Base-by-base conservation (phyloP, 1,140 invertebrate species). In the Pseudobourletiella spinata region DNA sequence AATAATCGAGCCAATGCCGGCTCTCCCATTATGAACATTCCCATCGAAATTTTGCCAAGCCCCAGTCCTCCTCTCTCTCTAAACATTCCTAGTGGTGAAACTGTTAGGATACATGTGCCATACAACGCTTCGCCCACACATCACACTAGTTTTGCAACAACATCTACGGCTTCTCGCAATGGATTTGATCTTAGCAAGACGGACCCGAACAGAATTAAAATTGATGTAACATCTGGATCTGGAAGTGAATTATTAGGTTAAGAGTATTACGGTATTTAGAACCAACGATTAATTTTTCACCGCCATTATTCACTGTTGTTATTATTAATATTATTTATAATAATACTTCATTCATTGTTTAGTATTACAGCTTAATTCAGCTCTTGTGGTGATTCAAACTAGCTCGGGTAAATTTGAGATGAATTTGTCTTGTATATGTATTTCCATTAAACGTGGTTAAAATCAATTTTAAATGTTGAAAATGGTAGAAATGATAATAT, bases 101-200 rank as follows among this genome's bases (percentile, higher is more conserved):
- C 63, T 1, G 67, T 68, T 29, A 56, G 67, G 42, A 68, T 68
- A 26, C 63, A 68, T 56, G 67, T 68, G 67, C 67, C 67, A 68
- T 68, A 68, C 60, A 57, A 39, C 30, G 51, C 54, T 22, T 32
- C 65, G 15, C 29, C 52, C 3, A 35, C 35, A 18, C 64, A 57
- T n/a, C 24, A 26, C 30, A 46, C 16, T 20, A 29, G 26, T 42
- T 30, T 32, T 25, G 0, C 26, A 35, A 39, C 46, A 11, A 32
- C 48, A 3, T 44, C 61, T 16, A 51, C 54, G 3, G 30, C 52
- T 1, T 14, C 59, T 16, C 30, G 57, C 16, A 68, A 61, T 46
- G 58, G 56, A 2, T 61, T 64, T 25, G 67, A 68, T 32, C 29
- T 65, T 2, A 59, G 51, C 25, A 65, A 64, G 48, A 59, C 52